Base-by-base conservation (phyloP, 2,113 vertebrate species). In the Ahaetulla prasina region DNA sequence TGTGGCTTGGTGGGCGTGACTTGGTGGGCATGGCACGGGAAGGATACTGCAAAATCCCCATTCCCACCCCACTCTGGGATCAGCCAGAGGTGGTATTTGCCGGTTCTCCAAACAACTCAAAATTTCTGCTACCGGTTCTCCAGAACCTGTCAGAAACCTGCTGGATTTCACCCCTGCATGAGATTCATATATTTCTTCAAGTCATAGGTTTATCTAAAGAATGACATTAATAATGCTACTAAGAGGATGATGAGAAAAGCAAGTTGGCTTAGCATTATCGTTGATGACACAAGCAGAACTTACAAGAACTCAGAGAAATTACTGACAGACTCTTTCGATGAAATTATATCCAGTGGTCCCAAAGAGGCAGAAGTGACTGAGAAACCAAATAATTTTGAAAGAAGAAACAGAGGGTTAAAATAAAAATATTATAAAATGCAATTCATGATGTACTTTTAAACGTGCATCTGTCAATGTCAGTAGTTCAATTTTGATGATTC, bases 171-270 rank as follows among this genome's bases (percentile, higher is more conserved):
- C 45, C 45, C 45, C 45, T 47, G 94, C 94, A 96, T 93, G 93
- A 53, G 87, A 95, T 92, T 90, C 94, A 92, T 74, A 91, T 52
- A 90, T 94, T 94, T 94, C 93, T 90, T 93, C 91, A 89, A 47
- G 60, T 74, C 35, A 50, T 90, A 12, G n/a, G 20, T n/a, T 52
- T 80, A 52, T 35, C 63, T 84, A 53, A 54, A 23, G 11, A 43
- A 25, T 43, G 35, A 43, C 20, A 27, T 39, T 80, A 80, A 87
- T 30, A 87, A 53, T 52, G 49, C 50, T n/a, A 22, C 30, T 52
- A n/a, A 53, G 45, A 35, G 47, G 74, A 43, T 1, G 35, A 80
- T 8, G 74, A 43, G 74, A 18, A 80, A 18, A 43, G 16, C 74
- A 80, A 80, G 18, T 18, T 80, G n/a, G 35, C 35, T 80, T 39